Percentiles rank a stretch among this genome's conserved stretches.
These are phyloP conservation scores for Craniophora ligustri DNA, from an alignment of 2,888 invertebrate genomes.

Conservation along the genomic window DNA sequence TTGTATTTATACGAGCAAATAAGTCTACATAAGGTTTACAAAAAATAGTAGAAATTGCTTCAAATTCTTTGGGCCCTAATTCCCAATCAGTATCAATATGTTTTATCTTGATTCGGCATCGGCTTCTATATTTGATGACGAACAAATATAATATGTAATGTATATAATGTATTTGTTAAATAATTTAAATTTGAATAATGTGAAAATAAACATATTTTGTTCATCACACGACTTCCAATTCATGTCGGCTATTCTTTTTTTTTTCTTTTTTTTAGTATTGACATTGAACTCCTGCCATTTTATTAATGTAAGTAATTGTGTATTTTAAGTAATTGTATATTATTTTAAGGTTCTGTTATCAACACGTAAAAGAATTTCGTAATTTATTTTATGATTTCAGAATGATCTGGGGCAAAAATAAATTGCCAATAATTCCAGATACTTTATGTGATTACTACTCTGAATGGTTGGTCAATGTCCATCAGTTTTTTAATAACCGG, in stretches of 20 bases:
- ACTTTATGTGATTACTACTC: neutral
- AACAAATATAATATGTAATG: neutral
- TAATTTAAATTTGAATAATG: too few species aligned
- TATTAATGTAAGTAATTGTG: neutral
- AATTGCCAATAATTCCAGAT: neutral
- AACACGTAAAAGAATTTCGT: neutral
- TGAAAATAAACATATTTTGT: neutral
- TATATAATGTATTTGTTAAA: too few species aligned
- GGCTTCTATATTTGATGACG: too few species aligned
- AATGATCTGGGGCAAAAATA: neutral
- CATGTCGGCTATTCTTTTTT: too few species aligned
- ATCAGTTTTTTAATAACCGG: neutral
- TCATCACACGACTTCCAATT: too few species aligned
- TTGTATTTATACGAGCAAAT: constrained; percentile 8
- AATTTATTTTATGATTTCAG: neutral
- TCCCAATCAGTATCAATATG: too few species aligned
- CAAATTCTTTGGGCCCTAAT: neutral
- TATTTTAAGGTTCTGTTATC: neutral
- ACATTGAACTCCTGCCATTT: too few species aligned
- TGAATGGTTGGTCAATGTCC: neutral
- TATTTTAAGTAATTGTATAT: too few species aligned
- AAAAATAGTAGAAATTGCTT: too few species aligned
- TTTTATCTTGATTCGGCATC: too few species aligned
- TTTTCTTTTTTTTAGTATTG: too few species aligned
- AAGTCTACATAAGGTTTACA: too few species aligned